Conservation (phyloP, 2,888 invertebrate genomes). For the Oxycera nigricornis region DNA sequence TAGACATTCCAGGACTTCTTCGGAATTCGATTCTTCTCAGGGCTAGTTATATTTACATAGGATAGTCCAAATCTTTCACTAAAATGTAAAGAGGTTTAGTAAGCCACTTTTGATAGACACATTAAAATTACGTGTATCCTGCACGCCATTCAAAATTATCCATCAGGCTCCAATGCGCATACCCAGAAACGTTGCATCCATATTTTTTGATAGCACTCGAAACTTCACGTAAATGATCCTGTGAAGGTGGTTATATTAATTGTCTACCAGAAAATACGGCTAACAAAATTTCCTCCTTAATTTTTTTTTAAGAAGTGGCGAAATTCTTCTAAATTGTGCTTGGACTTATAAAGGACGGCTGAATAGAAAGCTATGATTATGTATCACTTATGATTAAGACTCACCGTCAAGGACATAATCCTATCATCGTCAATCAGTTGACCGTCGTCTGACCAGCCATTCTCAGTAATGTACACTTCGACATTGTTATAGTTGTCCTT, state of each 20-base stretch:
- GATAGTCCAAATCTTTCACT: slow-evolving; percentile 74
- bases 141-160: slow-evolving; percentile 57
- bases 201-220: slow-evolving; percentile 52
- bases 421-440: slow-evolving; percentile 60
- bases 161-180: slow-evolving; percentile 55
- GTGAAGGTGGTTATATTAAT: too few relatives aligned
- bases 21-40: slow-evolving; percentile 67
- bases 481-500: slow-evolving; percentile 66
- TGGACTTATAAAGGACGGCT: too few relatives aligned
- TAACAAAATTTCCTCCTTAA: too few relatives aligned
- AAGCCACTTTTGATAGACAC: not conserved
- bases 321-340: too few relatives aligned
- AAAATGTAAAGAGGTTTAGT: slow-evolving; percentile 52
- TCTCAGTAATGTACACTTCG: slow-evolving; percentile 67
- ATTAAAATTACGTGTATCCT: slow-evolving; percentile 53
- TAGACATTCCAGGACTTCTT: slow-evolving; percentile 69
- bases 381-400: not conserved
- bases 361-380: too few relatives aligned
- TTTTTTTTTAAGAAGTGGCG: too few relatives aligned
- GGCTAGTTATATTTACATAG: slow-evolving; percentile 70
- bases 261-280: too few relatives aligned
- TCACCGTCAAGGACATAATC: slow-evolving; percentile 52
- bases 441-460: slow-evolving; percentile 65
- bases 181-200: slow-evolving; percentile 54
- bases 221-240: slow-evolving; percentile 54